Base-by-base conservation (phyloP, 2,113 vertebrate species). In the Phalacrocorax pelagicus region DNA sequence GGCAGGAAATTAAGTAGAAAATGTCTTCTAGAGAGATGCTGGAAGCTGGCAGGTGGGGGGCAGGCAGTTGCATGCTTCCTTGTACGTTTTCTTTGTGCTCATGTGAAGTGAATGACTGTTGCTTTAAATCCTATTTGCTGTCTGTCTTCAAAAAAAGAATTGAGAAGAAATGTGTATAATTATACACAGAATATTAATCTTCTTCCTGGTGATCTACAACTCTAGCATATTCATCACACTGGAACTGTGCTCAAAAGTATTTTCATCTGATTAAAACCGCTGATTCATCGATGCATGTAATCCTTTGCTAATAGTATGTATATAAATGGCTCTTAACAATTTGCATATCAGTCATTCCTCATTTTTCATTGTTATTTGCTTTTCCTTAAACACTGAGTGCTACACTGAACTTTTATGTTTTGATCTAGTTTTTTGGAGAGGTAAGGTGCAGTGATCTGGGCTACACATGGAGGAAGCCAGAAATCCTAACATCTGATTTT, bases 151-250 rank as follows among this genome's bases (percentile, higher is more conserved):
- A 96, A 94, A 96, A 92, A 95, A 92, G 81, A 90, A 96, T 90
- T 86, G 90, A 88, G 79, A 88, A 95, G 67, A 97, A 96, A 97
- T 92, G 92, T 88, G 66, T 77, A 92, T 92, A 97, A 96, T 95
- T 97, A 94, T 85, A 95, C 66, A 91, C 59, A 95, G 78, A 95
- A 94, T 97, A 97, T 95, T 96, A 96, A 95, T 95, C 81, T 95
- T 95, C 96, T 96, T 95, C 94, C 95, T 96, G 94, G 95, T 97
- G 91, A 96, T 95, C 96, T 94, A 97, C 94, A 96, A 82, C 92
- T 95, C 81, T 47, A 94, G 94, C 86, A 97, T 96, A 97, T 95
- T 97, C 92, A 96, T 97, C 87, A 95, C 59, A 95, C 58, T 97
- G 92, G 89, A 97, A 96, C 94, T 93, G 88, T 52, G 88, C 92